Evolutionary conservation across 2,797 vertebrate genomes (phyloP), one percentile per base, ranked within the genome.

Genomic region (Saxicola maurus): DNA sequence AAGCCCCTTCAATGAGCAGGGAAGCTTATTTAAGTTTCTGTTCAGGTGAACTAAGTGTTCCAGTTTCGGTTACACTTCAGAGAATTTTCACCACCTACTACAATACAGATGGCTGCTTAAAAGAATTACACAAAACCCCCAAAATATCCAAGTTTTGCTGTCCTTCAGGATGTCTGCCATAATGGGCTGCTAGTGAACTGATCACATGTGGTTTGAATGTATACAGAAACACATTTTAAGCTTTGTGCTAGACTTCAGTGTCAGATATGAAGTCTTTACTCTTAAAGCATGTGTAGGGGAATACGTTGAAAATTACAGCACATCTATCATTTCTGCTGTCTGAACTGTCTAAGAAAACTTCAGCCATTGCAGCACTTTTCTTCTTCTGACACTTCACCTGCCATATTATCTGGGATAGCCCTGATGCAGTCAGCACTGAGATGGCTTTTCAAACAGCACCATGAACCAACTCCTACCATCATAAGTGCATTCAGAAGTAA

Each of bases 251-350:
- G n/a, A 48, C 17, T 30, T 65, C 53, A 30, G 18, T 23, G 45
- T 49, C 51, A 69, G 51, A 42, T 11, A 4, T 1, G 15, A 85
- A 57, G 31, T 10, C 35, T n/a, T 69, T n/a, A 43, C 10, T 46
- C 49, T 37, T 40, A n/a, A 42, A 62, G 27, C n/a, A 10, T 27
- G 10, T 2, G 1, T 8, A 16, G 56, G 43, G 11, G 31, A 68
- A 33, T 11, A 43, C 15, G 21, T 10, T 17, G 13, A 42, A 64
- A 75, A 75, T 17, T 30, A 11, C n/a, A 45, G 23, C 51, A 49
- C 0, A 0, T 53, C 40, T 27, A 6, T 24, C 0, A 21, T 17
- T 57, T 52, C 57, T 43, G 15, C 37, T 65, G 1, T 3, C 72
- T 49, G 23, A 88, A 66, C 7, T 5, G 1, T 8, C 42, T 48